Conservation (phyloP, 2,113 vertebrate genomes). For the Ovis aries region ARS-UI_Ramb_v3.0 NC_056079.1:15100501-15101000, state of each 20-base stretch:
- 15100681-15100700: background rate
- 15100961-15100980: background rate
- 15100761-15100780: background rate
- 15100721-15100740: conserved; percentile 56
- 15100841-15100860: background rate
- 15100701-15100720: conserved; percentile 39
- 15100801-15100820: background rate
- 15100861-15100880: background rate
- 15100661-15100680: background rate
- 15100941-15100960: background rate
- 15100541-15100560: background rate
- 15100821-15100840: background rate
- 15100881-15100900: background rate
- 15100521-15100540: background rate
- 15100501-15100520: background rate
- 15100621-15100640: background rate
- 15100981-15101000: background rate
- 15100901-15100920: background rate
- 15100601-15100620: background rate
- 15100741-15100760: background rate
- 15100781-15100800: background rate
- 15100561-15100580: background rate
- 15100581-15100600: background rate
- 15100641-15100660: background rate
- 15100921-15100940: background rate